These are phyloP conservation scores for Chaetura pelagica DNA, from an alignment of 2,113 vertebrate species.

Conservation along the genomic window DNA sequence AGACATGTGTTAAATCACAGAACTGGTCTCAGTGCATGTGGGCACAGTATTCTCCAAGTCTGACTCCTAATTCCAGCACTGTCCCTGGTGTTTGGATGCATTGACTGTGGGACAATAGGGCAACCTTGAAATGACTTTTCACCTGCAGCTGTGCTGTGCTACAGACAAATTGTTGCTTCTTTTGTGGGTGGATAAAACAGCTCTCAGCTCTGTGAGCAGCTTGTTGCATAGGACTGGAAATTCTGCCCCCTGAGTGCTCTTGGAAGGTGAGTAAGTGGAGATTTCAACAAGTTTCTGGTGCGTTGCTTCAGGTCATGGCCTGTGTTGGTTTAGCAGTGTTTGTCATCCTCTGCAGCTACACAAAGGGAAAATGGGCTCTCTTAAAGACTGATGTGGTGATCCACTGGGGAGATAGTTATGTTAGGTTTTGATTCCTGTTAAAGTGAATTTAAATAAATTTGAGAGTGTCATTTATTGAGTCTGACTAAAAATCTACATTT, in stretches of 20 bases:
- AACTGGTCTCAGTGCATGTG: accelerated
- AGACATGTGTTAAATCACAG: not conserved
- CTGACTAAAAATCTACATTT: not conserved
- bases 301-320: not conserved
- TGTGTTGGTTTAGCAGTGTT: not conserved
- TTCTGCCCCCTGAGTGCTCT: not conserved
- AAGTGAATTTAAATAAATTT: not conserved
- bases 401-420: not conserved
- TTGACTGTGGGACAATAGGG: not conserved
- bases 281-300: not conserved
- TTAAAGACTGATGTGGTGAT: not conserved
- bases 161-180: not conserved
- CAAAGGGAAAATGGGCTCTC: not conserved
- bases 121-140: not conserved
- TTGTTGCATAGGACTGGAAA: not conserved
- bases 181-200: not conserved
- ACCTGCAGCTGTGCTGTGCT: not conserved
- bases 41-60: not conserved
- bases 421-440: not conserved
- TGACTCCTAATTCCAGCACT: not conserved
- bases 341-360: not conserved
- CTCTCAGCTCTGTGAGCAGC: not conserved
- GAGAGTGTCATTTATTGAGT: not conserved
- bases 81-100: not conserved
- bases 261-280: not conserved